phyloP scores from a whole-genome alignment of 53 echinoderm and acorn worm species.

The Antedon mediterranea region DNA sequence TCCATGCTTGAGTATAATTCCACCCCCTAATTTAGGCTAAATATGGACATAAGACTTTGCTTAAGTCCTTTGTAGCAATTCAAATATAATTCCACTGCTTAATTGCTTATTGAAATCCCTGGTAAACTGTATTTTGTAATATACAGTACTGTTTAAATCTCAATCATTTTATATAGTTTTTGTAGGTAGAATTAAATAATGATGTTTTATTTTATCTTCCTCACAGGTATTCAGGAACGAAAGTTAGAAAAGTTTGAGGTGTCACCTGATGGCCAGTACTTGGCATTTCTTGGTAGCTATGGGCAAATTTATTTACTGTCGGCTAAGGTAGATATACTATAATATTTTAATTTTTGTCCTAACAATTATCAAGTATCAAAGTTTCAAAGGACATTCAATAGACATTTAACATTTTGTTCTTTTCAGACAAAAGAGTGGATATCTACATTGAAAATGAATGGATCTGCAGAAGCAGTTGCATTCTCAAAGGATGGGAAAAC shows the following conservation, averaged over 20 bases:
- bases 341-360: neutral
- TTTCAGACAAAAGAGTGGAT: conserved; percentile 81
- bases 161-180: too few species aligned
- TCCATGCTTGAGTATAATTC: too few species aligned
- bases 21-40: too few species aligned
- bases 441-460: conserved; percentile 71
- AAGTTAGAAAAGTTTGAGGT: conserved; percentile 46
- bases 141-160: too few species aligned
- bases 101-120: too few species aligned
- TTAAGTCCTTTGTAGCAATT: too few species aligned
- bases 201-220: too few species aligned
- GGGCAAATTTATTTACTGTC: conserved; percentile 66
- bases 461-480: conserved; percentile 35
- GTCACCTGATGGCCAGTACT: conserved; percentile 61
- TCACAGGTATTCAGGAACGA: conserved; percentile 39
- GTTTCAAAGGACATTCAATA: neutral
- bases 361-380: neutral
- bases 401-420: neutral
- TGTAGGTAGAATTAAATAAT: too few species aligned
- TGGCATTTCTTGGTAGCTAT: conserved; percentile 62
- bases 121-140: too few species aligned
- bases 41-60: too few species aligned
- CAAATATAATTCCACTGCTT: too few species aligned
- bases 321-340: conserved; percentile 35
- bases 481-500: conserved; percentile 63